Base-by-base conservation (phyloP, 2,888 invertebrate species). In the Celastrina argiolus region DNA sequence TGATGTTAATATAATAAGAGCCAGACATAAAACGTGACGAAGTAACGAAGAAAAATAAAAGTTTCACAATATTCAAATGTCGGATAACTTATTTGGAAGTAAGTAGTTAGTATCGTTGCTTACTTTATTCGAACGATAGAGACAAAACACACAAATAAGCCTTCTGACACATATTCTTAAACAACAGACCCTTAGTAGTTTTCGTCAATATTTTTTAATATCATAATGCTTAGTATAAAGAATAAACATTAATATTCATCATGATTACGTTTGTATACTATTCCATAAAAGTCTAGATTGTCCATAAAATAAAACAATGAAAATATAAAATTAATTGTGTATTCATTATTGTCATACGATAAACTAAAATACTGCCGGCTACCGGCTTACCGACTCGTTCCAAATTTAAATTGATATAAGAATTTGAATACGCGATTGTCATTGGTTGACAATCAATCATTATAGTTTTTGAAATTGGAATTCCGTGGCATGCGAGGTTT, bases 381-480 rank as follows among this genome's bases (percentile, higher is more conserved):
- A 69, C 76, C 78, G 77, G 81, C 85, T 84, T 83, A 85, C 83
- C 80, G 80, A 87, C 87, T 84, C 84, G 86, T 87, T 87, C 84
- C 76, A 86, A 78, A 87, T 87, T 87, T 83, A 87, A 87, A 87
- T 85, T 81, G 81, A 80, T 83, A 59, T 75, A 82, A 81, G 82
- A 85, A 87, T 88, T 87, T 86, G 84, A 87, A 87, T 88, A 83
- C 82, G 81, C 87, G 85, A 87, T 87, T 88, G 88, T 88, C 87
- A 88, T 85, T 87, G 85, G 87, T 85, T 87, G 87, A 88, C 88
- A 88, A 88, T 88, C 87, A 88, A 88, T 88, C 87, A 88, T 87
- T 87, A 87, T 82, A 84, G 84, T 85, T 86, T 87, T 88, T 84
- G 83, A 88, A 87, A 85, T 87, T 82, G 81, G 85, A 85, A 85